A percentile compares a stretch with the other conserved stretches of the same genome.
Evolutionary conservation across 2,888 invertebrate genomes (phyloP).

Genomic region (Zele albiditarsus): DNA sequence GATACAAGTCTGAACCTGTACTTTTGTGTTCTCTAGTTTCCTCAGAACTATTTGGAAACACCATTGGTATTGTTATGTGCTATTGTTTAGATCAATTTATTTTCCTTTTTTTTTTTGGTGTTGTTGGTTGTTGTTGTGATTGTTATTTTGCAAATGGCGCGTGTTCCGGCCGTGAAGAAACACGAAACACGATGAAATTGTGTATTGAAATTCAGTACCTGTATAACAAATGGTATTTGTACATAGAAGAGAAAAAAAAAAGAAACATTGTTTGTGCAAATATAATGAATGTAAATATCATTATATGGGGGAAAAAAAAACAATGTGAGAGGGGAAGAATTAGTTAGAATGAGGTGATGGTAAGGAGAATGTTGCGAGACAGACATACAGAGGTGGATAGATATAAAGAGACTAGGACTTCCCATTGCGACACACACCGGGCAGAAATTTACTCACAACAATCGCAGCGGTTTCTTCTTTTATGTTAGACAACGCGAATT

Average conservation of each 20-base stretch:
- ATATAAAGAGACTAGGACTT: constrained; percentile 64
- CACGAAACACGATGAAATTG: background rate
- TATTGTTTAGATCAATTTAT: background rate
- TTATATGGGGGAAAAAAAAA: background rate
- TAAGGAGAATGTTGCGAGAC: constrained; percentile 50
- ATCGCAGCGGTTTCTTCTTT: constrained; percentile 68
- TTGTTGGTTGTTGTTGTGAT: background rate
- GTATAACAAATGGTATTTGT: background rate
- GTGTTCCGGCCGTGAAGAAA: background rate
- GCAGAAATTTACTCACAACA: constrained; percentile 61
- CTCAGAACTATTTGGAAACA: background rate
- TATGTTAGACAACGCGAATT: constrained; percentile 22
- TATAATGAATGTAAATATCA: background rate
- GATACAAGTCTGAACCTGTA: background rate
- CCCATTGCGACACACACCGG: constrained; percentile 69
- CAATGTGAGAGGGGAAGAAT: background rate
- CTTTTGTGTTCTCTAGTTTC: background rate
- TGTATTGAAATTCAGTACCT: background rate
- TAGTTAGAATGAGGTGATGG: background rate
- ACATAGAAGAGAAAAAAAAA: background rate
- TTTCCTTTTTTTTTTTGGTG: background rate
- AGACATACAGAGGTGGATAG: background rate
- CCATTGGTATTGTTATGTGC: background rate
- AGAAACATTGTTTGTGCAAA: background rate
- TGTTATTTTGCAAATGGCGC: background rate